Evolutionary conservation across 2,888 invertebrate genomes (phyloP).

Genomic region (Meteorus cinctellus): DNA sequence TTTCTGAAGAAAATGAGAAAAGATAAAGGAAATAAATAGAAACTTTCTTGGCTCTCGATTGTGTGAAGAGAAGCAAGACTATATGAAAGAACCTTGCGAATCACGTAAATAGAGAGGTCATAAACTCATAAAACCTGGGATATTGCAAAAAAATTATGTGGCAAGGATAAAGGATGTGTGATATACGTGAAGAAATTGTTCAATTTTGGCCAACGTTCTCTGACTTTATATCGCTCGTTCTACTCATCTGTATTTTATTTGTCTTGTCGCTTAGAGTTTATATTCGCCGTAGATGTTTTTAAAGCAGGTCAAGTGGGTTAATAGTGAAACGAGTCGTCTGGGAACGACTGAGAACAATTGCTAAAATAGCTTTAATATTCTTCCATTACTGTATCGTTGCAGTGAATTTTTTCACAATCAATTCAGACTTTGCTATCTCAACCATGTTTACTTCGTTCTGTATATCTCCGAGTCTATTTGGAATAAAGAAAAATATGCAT

Average conservation of each 20-base stretch:
- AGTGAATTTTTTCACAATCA: neutral
- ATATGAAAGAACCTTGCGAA: neutral
- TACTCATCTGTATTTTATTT: neutral
- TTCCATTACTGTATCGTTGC: neutral
- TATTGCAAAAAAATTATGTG: constrained; percentile 19
- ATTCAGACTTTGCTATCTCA: neutral
- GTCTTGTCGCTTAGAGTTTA: constrained; percentile 8
- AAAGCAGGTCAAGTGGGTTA: constrained; percentile 20
- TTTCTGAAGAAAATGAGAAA: neutral
- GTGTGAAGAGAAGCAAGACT: neutral
- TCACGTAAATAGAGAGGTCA: neutral
- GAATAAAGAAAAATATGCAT: too few species aligned
- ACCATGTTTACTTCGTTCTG: neutral
- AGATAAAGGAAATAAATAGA: neutral
- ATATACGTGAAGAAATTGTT: constrained; percentile 22
- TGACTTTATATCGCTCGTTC: neutral
- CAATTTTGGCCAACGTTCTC: constrained; percentile 1
- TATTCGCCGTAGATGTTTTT: neutral
- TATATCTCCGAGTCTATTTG: too few species aligned
- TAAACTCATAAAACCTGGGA: neutral
- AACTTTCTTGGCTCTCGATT: neutral
- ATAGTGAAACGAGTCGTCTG: neutral
- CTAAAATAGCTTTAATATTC: constrained; percentile 1
- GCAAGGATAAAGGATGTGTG: neutral
- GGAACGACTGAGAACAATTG: neutral